These are phyloP conservation scores for Lacanobia oleracea DNA, from an alignment of 2,888 invertebrate genomes.

Conservation along the genomic window DNA sequence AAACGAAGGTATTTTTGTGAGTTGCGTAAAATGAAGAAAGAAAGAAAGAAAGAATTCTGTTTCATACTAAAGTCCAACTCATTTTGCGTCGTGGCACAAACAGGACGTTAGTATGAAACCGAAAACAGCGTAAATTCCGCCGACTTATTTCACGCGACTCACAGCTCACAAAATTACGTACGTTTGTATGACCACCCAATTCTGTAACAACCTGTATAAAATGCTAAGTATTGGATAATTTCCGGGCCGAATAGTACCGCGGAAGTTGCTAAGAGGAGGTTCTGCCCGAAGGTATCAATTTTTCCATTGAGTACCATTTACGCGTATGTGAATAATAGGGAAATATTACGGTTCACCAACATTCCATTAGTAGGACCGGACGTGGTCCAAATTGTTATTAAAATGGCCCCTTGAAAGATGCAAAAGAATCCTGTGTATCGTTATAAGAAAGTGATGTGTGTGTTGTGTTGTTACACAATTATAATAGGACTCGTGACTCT, in stretches of 20 bases:
- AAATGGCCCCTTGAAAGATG: constrained; percentile 22
- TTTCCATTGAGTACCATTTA: constrained; percentile 19
- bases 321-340: constrained; percentile 44
- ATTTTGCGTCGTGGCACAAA: too few species aligned
- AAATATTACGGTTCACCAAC: constrained; percentile 43
- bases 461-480: neutral
- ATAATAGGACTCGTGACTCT: too few species aligned
- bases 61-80: too few species aligned
- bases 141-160: too few species aligned
- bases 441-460: neutral
- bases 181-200: too few species aligned
- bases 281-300: constrained; percentile 16
- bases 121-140: too few species aligned
- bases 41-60: too few species aligned
- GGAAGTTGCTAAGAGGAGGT: constrained; percentile 18
- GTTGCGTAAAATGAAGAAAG: too few species aligned
- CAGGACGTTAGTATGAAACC: too few species aligned
- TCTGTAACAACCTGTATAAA: too few species aligned
- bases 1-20: too few species aligned
- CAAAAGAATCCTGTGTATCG: neutral
- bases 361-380: constrained; percentile 50
- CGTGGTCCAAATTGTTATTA: constrained; percentile 34
- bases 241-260: constrained; percentile 41
- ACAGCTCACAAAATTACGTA: too few species aligned
- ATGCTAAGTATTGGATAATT: constrained; percentile 30